A percentile compares a stretch with the other conserved stretches of the same genome.
Conservation (phyloP, 2,888 invertebrate species). For the Drosophila mulleri region DNA sequence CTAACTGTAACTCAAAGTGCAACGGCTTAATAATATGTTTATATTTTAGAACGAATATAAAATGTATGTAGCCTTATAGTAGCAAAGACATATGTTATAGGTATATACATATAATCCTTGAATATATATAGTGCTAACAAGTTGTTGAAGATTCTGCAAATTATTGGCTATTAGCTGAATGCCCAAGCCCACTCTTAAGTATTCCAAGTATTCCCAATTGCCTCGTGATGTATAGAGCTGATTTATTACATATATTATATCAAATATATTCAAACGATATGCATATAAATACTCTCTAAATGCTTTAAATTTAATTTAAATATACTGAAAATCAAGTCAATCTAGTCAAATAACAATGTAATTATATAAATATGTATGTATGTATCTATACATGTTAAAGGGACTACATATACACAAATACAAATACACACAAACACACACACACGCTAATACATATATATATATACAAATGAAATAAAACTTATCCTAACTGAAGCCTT, state of each 20-base stretch:
- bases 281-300: constrained; percentile 40
- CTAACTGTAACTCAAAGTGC: constrained; percentile 48
- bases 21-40: constrained; percentile 47
- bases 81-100: constrained; percentile 42
- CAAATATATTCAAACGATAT: constrained; percentile 20
- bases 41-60: constrained; percentile 41
- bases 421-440: constrained; percentile 30
- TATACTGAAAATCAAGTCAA: constrained; percentile 17
- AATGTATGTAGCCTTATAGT: constrained; percentile 48
- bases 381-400: constrained; percentile 56
- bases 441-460: constrained; percentile 39
- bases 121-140: constrained; percentile 29
- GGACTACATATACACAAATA: constrained; percentile 30
- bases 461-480: constrained; percentile 57
- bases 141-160: constrained; percentile 65
- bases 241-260: constrained; percentile 37
- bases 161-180: constrained; percentile 62
- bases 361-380: constrained; percentile 67
- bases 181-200: constrained; percentile 9
- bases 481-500: constrained; percentile 66
- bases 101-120: constrained; percentile 8
- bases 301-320: constrained; percentile 53
- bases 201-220: constrained; percentile 32
- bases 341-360: constrained; percentile 57
- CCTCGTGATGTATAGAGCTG: constrained; percentile 34